Conservation (phyloP, 2,888 invertebrate genomes). For the Macrostomum cliftonense region DNA sequence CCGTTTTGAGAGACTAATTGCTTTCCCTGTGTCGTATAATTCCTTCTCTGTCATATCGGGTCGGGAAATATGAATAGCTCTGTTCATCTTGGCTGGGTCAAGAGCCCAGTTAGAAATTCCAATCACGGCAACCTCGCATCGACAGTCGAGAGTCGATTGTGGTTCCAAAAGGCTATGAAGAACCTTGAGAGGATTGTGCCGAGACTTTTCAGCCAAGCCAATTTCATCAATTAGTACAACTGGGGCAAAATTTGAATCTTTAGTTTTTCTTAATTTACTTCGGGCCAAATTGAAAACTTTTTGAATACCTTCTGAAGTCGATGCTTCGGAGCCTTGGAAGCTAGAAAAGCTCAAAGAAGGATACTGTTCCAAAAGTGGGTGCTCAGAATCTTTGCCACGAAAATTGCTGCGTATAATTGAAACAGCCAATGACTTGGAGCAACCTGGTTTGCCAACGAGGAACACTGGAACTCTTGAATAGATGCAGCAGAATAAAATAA, state of each 20-base stretch:
- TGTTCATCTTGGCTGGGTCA: constrained; percentile 25
- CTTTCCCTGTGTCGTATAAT: constrained; percentile 16
- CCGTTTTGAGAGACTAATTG: constrained; percentile 12
- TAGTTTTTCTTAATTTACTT: constrained; percentile 10
- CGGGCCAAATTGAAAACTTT: constrained; percentile 20
- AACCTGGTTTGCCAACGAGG: constrained; percentile 14
- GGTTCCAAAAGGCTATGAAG: constrained; percentile 20
- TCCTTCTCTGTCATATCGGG: constrained; percentile 19
- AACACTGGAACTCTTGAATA: constrained; percentile 18
- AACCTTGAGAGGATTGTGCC: constrained; percentile 21
- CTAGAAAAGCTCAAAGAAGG: constrained; percentile 18
- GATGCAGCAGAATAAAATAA: constrained; percentile 19
- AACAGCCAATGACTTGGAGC: constrained; percentile 20
- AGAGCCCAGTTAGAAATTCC: constrained; percentile 8
- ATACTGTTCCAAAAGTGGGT: constrained; percentile 15
- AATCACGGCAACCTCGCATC: constrained; percentile 17
- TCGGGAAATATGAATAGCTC: constrained; percentile 20
- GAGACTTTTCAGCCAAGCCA: constrained; percentile 21
- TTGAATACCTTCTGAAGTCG: constrained; percentile 20
- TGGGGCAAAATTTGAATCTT: constrained; percentile 9
- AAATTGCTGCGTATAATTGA: constrained; percentile 18
- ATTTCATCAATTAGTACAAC: constrained; percentile 23
- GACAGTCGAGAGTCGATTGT: constrained; percentile 1
- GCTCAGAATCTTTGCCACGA: constrained; percentile 18
- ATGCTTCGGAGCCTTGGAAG: constrained; percentile 20